phyloP scores from a whole-genome alignment of 1,140 invertebrate genomes.

The Plodia interpunctella region DNA sequence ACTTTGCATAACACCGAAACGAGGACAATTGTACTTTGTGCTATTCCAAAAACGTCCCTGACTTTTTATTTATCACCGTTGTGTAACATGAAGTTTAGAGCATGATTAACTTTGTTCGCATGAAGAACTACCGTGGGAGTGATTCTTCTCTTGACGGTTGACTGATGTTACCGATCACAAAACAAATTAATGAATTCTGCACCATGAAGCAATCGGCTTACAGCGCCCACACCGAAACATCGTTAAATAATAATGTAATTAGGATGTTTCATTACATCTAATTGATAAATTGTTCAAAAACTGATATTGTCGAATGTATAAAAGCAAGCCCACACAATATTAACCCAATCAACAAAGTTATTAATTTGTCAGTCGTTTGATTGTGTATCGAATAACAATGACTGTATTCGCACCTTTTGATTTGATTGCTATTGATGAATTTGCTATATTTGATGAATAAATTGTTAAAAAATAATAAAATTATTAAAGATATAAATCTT shows the following conservation, averaged over 20 bases:
- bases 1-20: conserved; percentile 21
- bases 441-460: no score
- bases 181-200: conserved; percentile 46
- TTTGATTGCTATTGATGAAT: no score
- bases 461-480: no score
- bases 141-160: conserved; percentile 47
- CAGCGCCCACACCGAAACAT: conserved; percentile 23
- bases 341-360: neutral
- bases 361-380: no score
- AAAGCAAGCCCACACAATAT: neutral
- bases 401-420: conserved; percentile 25
- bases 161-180: conserved; percentile 65
- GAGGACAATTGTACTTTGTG: conserved; percentile 21
- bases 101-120: conserved; percentile 30
- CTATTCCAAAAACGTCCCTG: conserved; percentile 22
- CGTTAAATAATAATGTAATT: conserved; percentile 16
- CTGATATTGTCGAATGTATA: neutral
- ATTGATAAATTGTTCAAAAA: neutral
- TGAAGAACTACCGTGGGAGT: conserved; percentile 48
- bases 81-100: conserved; percentile 30
- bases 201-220: conserved; percentile 34
- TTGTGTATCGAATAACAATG: conserved; percentile 17
- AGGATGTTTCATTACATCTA: conserved; percentile 15
- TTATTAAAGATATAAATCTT: no score
- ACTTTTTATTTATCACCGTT: conserved; percentile 39